These are phyloP conservation scores for Eriocheir sinensis DNA, from an alignment of 1,140 invertebrate genomes.

Conservation along the genomic window DNA sequence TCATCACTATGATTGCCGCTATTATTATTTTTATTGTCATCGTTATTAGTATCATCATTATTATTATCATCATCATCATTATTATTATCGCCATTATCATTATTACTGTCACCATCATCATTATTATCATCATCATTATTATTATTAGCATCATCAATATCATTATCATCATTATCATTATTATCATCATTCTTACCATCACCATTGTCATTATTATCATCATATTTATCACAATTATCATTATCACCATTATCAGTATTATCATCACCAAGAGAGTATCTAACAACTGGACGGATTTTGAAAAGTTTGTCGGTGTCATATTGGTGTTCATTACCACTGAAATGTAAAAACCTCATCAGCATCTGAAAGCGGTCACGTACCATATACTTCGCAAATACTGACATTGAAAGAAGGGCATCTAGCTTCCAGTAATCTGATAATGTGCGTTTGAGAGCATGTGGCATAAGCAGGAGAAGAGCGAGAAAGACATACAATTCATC, in stretches of 20 bases:
- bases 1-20: too few relatives aligned
- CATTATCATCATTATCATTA: constrained; percentile 9
- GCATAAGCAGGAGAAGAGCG: background rate
- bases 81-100: constrained; percentile 36
- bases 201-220: background rate
- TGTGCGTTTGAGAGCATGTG: too few relatives aligned
- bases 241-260: background rate
- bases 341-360: background rate
- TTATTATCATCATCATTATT: constrained; percentile 27
- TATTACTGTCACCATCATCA: constrained; percentile 28
- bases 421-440: background rate
- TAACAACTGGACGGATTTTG: background rate
- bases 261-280: too few relatives aligned
- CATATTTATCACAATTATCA: background rate
- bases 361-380: background rate
- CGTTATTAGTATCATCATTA: too few relatives aligned
- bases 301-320: background rate
- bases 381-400: background rate
- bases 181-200: background rate
- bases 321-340: background rate
- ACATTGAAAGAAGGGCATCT: background rate
- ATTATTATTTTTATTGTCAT: too few relatives aligned
- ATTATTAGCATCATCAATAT: background rate
- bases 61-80: constrained; percentile 41
- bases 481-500: background rate